These are phyloP conservation scores for Aeoliscus strigatus DNA, from an alignment of 2,797 vertebrate species.

Conservation along the genomic window DNA sequence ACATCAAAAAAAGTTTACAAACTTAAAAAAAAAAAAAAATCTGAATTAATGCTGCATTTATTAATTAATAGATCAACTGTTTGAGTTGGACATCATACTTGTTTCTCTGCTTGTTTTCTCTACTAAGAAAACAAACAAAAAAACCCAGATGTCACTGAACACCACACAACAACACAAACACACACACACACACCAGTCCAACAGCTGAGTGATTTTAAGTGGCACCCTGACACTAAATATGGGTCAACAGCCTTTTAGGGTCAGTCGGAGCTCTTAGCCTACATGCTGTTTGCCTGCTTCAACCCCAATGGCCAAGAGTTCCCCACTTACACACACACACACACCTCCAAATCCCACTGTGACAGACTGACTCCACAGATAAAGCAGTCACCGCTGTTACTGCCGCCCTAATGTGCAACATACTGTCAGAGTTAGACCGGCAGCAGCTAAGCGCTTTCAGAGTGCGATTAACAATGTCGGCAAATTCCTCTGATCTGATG, in stretches of 20 bases:
- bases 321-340: slow-evolving; percentile 8
- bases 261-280: slow-evolving; percentile 32
- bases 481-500: slow-evolving; percentile 48
- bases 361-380: slow-evolving; percentile 32
- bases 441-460: slow-evolving; percentile 18
- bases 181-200: slow-evolving; percentile 1
- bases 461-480: slow-evolving; percentile 37
- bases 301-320: slow-evolving; percentile 32
- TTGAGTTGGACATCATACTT: no score
- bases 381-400: slow-evolving; percentile 18
- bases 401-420: slow-evolving; percentile 34
- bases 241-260: slow-evolving; percentile 61
- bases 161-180: no score
- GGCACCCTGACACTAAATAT: slow-evolving; percentile 46
- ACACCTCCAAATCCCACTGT: slow-evolving; percentile 13
- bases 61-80: no score
- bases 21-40: no score
- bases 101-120: no score
- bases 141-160: no score
- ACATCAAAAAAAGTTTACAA: no score
- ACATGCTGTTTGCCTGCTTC: slow-evolving; percentile 21
- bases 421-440: slow-evolving; percentile 22
- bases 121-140: no score
- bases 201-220: slow-evolving; percentile 40
- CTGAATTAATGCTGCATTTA: no score